Base-by-base conservation (phyloP, 2,797 vertebrate genomes). In the Erethizon dorsatum region DNA sequence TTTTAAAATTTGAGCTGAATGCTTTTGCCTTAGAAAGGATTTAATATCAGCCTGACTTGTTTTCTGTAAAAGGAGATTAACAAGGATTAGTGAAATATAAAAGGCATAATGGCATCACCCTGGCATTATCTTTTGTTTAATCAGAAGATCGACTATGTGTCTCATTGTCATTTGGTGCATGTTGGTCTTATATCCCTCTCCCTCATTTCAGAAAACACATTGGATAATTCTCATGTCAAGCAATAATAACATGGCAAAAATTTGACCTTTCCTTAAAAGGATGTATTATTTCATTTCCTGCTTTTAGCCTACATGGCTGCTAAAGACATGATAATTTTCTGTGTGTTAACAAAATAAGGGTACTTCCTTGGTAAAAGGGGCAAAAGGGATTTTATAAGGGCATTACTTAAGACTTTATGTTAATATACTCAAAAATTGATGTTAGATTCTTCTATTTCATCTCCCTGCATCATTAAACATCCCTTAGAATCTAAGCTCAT, bases 121-220 rank as follows among this genome's bases (percentile, higher is more conserved):
- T 95, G 50, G 37, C 2, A 71, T 94, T 54, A 47, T 67, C 45
- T 80, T n/a, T n/a, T 47, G 91, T 59, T 92, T 73, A 61, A 94
- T 80, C 82, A 87, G 31, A 95, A 83, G 54, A 92, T 84, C 69
- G 56, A 83, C 45, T 92, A 2, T 26, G 50, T 83, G 18, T 87
- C 82, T 93, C 31, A 37, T 13, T 79, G 5, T 87, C 77, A 69
- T 26, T 93, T 90, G 67, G 52, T 88, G 37, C 45, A 65, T 61
- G 2, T 37, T 71, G 88, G 24, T 73, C 57, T 84, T 78, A 54
- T 52, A 11, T 14, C 37, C 6, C 41, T 80, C 13, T 15, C 33
- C 4, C 24, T 92, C n/a, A n/a, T 31, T 67, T 26, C 33, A 84
- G 82, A 80, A 56, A 92, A 86, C 24, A 83, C 2, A 67, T 80